Evolutionary conservation across 2,797 vertebrate species (phyloP), one percentile per base, ranked within the genome.

Genomic region (Enteromius paludinosus): DNA sequence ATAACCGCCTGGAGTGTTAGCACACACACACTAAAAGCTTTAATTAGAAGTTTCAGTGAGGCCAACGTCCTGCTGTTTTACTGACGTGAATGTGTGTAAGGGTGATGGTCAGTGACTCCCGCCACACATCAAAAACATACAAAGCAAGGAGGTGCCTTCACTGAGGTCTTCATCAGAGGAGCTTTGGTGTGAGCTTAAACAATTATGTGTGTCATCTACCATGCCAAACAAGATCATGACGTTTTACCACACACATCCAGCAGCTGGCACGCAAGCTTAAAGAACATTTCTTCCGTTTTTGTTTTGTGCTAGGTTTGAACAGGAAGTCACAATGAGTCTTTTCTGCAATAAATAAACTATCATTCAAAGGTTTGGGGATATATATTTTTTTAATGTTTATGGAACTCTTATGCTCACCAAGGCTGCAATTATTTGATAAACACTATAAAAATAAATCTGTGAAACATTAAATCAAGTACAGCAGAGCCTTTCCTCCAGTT

Each of bases 41-140:
- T 84, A 85, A 84, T 81, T 79, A 87, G 83, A 84, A 64, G 59
- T 74, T 85, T 84, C 78, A 68, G 70, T 72, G 52, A 82, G 61
- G 59, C 49, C 59, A 66, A 45, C 3, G 64, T 43, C 78, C 69
- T 56, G 23, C 78, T 49, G 70, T 70, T 83, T 68, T 38, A 43
- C 49, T 28, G 23, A 43, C 1, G 5, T 64, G 17, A 75, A 82
- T 54, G 65, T 56, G 73, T 66, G n/a, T 49, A 38, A 52, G 45
- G 30, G 49, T 74, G 41, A 68, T 18, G 43, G 64, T 59, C 30
- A 64, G 49, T 18, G 0, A 49, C 69, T 66, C 20, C 6, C 25
- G 70, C 45, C 20, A 79, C 33, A 38, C 38, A 59, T 72, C 35
- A 71, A 77, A 78, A 47, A 23, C 35, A 35, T 14, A 23, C 18